Percentiles rank a stretch among this genome's conserved stretches.
phyloP scores from a whole-genome alignment of 2,113 vertebrate species.

The Empidonax alnorum region DNA sequence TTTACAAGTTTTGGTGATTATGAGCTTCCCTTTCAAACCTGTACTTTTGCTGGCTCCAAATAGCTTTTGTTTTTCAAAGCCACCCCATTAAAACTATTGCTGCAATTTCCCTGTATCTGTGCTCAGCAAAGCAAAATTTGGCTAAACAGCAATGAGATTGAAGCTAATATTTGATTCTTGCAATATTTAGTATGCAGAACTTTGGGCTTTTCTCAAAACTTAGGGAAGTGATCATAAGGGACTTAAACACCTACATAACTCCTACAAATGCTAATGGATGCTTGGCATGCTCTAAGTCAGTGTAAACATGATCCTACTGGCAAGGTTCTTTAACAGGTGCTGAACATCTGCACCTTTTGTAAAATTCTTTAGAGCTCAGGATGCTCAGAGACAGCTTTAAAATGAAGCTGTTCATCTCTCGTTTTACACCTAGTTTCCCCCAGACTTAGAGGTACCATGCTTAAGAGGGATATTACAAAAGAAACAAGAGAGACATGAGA shows the following conservation, averaged over 20 bases:
- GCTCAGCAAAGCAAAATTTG: not conserved
- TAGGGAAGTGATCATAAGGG: not conserved
- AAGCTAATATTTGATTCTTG: not conserved
- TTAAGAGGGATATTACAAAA: not conserved
- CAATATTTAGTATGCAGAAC: not conserved
- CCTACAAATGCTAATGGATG: not conserved
- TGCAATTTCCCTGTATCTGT: not conserved
- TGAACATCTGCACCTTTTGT: not conserved
- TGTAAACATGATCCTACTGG: not conserved
- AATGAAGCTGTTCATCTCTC: not conserved
- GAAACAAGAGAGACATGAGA: not conserved
- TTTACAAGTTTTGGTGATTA: not conserved
- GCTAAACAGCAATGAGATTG: not conserved
- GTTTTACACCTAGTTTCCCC: not conserved
- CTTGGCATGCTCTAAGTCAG: not conserved
- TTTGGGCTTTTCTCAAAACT: not conserved
- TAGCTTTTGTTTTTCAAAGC: not conserved
- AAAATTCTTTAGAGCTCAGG: not conserved
- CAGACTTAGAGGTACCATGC: not conserved
- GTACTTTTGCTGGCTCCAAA: not conserved
- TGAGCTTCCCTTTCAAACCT: not conserved
- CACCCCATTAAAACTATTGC: not conserved
- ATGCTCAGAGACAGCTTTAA: not conserved
- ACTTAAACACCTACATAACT: not conserved
- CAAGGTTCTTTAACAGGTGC: not conserved